These are phyloP conservation scores for Brachyistius frenatus DNA, from an alignment of 2,113 vertebrate species.

Conservation along the genomic window DNA sequence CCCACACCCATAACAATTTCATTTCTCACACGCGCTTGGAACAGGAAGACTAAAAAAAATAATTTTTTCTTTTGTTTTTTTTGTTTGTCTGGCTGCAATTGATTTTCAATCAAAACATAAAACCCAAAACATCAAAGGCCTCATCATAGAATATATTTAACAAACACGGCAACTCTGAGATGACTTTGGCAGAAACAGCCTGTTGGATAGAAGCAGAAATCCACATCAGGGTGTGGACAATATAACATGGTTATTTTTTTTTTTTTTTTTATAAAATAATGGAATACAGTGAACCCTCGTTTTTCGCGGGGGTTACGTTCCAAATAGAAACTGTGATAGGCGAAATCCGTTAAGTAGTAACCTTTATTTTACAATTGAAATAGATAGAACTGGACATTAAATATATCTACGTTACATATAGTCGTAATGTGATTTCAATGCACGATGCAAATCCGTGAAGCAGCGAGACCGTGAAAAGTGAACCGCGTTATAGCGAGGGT, in stretches of 20 bases:
- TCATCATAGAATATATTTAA: slow-evolving; percentile 7
- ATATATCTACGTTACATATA: too few relatives aligned
- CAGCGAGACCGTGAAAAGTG: too few relatives aligned
- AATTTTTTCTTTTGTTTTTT: not conserved
- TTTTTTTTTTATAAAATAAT: slow-evolving; percentile 4
- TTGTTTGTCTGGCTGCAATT: not conserved
- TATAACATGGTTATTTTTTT: not conserved
- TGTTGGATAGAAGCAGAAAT: not conserved
- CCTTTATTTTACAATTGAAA: too few relatives aligned
- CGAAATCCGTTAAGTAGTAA: too few relatives aligned
- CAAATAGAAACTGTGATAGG: too few relatives aligned
- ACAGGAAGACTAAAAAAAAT: not conserved
- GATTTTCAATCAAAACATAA: not conserved
- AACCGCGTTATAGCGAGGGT: too few relatives aligned
- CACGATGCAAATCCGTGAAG: too few relatives aligned
- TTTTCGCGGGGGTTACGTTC: too few relatives aligned
- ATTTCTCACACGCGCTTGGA: slow-evolving; percentile 3
- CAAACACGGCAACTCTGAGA: slow-evolving; percentile 14
- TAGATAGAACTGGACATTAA: too few relatives aligned
- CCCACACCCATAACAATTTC: slow-evolving; percentile 6
- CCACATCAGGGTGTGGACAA: not conserved
- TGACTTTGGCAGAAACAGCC: not conserved
- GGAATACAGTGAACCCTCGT: too few relatives aligned
- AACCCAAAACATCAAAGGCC: too few relatives aligned
- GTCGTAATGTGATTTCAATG: too few relatives aligned